Percentiles rank a stretch among this genome's conserved stretches.
Evolutionary conservation across 2,797 vertebrate genomes (phyloP).

Genomic region (Parotocinclus haroldoi): DNA sequence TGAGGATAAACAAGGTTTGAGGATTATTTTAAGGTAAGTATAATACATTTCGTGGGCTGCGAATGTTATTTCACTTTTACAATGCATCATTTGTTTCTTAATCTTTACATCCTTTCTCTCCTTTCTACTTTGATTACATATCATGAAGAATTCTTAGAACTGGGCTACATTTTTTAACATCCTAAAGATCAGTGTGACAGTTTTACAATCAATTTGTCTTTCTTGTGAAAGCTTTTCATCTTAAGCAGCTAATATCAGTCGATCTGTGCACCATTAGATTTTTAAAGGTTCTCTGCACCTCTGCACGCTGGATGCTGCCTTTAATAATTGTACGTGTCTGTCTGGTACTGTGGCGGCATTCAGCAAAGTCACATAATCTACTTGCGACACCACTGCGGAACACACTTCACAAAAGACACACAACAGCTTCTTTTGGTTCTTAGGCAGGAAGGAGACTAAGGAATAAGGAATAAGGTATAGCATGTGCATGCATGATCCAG

Average conservation of each 20-base stretch:
- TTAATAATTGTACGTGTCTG: slow-evolving; percentile 20
- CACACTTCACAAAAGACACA: neutral
- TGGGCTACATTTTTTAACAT: slow-evolving; percentile 17
- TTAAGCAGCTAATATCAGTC: slow-evolving; percentile 22
- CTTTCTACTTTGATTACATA: neutral
- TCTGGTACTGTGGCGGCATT: slow-evolving; percentile 17
- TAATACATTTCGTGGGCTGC: no score
- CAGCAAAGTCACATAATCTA: slow-evolving; percentile 12
- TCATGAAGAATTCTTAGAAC: slow-evolving; percentile 2
- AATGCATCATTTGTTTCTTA: no score
- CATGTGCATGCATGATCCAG: slow-evolving; percentile 4
- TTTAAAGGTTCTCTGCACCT: no score
- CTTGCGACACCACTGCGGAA: slow-evolving; percentile 2
- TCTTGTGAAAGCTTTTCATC: slow-evolving; percentile 21
- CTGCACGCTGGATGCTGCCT: neutral
- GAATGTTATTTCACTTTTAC: no score
- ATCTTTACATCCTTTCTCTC: slow-evolving; percentile 6
- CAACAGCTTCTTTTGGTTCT: neutral
- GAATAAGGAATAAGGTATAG: neutral
- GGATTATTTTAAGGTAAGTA: no score
- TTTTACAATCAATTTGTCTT: slow-evolving; percentile 26
- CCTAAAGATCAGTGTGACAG: slow-evolving; percentile 28
- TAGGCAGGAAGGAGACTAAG: neutral
- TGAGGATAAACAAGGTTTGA: no score
- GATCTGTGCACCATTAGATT: neutral